Evolutionary conservation across 2,888 invertebrate genomes (phyloP).

Genomic region (Lycophotia porphyrea): DNA sequence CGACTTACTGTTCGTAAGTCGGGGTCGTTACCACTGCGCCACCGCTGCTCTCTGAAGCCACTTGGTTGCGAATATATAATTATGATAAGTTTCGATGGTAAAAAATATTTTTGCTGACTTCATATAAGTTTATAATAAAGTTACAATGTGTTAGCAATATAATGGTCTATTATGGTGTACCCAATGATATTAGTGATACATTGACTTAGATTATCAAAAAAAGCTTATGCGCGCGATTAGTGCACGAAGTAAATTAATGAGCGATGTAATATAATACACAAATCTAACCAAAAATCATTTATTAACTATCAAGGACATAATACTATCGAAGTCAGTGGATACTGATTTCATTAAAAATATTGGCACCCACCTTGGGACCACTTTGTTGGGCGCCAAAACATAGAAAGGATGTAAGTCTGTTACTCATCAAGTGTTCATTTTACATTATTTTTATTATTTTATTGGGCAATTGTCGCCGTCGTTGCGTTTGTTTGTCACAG

Average conservation of each 20-base stretch:
- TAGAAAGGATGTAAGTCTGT: not conserved
- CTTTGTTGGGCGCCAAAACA: slow-evolving; percentile 9
- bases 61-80: too few relatives aligned
- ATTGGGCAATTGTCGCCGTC: too few relatives aligned
- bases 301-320: not conserved
- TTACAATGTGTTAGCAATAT: too few relatives aligned
- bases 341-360: not conserved
- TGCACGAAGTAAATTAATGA: not conserved
- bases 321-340: not conserved
- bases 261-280: not conserved
- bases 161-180: not conserved
- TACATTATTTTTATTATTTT: too few relatives aligned
- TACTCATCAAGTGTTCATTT: not conserved
- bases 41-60: too few relatives aligned
- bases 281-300: not conserved
- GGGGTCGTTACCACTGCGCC: too few relatives aligned
- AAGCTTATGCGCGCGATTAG: not conserved
- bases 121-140: too few relatives aligned
- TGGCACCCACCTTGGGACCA: slow-evolving; percentile 23
- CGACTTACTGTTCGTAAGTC: too few relatives aligned
- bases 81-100: too few relatives aligned
- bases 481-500: too few relatives aligned
- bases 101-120: too few relatives aligned
- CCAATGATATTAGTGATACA: not conserved
- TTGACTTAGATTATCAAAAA: too few relatives aligned